Base-by-base conservation (phyloP, 2,113 vertebrate genomes). In the Argyrosomus japonicus region DNA sequence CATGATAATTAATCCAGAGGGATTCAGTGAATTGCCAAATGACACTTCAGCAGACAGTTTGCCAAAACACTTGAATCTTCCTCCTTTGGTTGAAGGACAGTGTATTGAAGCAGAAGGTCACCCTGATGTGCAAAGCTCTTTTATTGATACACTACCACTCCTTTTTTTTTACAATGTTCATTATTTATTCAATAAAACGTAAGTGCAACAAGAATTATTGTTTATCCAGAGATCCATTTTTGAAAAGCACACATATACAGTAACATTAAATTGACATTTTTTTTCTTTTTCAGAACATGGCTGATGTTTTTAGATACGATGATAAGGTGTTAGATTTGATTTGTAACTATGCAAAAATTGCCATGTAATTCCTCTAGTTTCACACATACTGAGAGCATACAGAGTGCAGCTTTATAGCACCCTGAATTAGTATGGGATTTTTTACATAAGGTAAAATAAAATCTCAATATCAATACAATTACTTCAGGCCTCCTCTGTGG, bases 1-100 rank as follows among this genome's bases (percentile, higher is more conserved):
- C 4, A 23, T 45, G 27, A 50, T 57, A 40, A 78, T 54, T 77
- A 45, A 56, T 61, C 77, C 25, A 43, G 3, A 19, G 65, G 43
- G 65, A 74, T 45, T 68, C 19, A 1, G 50, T 76, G 36, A 68
- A 40, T 27, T 69, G 10, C 23, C 67, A 2, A 56, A 62, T 47
- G 60, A 23, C 40, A 1, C 62, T 14, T 76, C 40, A 70, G 27
- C 50, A 25, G 9, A 60, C 13, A 63, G 14, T 2, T 19, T 64
- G 68, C 1, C 11, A 12, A 4, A 17, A 27, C 21, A 19, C 11
- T 11, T 61, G 8, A 57, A 48, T 13, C 25, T 65, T 32, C n/a
- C 0, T 61, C 21, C 18, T 27, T 12, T 45, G n/a, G 3, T 51
- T n/a, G 5, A 21, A 56, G 14, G 53, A 47, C 0, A 3, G 40